Evolutionary conservation across 2,113 vertebrate species (phyloP).

Genomic region (Terrapene triunguis): DNA sequence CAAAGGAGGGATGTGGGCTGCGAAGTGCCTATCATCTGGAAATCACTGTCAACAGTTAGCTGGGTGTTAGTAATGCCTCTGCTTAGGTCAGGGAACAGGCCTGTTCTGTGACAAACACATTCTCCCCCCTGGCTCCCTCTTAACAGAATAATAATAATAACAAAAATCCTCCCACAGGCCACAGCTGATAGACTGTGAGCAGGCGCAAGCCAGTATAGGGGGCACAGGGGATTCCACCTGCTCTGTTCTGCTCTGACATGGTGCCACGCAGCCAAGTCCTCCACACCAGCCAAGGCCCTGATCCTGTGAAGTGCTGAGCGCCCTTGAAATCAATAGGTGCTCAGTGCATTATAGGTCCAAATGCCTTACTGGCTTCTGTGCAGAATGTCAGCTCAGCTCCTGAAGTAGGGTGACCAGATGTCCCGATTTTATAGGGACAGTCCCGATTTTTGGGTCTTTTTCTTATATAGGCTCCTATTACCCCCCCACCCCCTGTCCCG

Average conservation of each 20-base stretch:
- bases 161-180: neutral
- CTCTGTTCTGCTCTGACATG: neutral
- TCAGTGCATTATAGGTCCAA: neutral
- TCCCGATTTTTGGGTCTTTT: too few relatives aligned
- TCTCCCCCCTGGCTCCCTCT: neutral
- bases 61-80: neutral
- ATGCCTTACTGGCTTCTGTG: neutral
- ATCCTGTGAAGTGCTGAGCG: neutral
- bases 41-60: neutral
- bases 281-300: neutral
- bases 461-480: too few relatives aligned
- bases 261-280: neutral
- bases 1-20: neutral
- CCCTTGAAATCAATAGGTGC: neutral
- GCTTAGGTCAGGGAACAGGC: neutral
- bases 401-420: too few relatives aligned
- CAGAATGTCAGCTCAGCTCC: neutral
- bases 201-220: neutral
- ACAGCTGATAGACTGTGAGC: neutral
- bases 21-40: neutral
- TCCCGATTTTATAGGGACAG: too few relatives aligned
- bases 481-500: too few relatives aligned
- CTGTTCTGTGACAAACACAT: neutral
- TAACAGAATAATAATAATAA: neutral
- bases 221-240: neutral